Percentiles rank a stretch among this genome's conserved stretches.
Evolutionary conservation across 2,113 vertebrate species (phyloP).

Genomic region (Engraulis encrasicolus): DNA sequence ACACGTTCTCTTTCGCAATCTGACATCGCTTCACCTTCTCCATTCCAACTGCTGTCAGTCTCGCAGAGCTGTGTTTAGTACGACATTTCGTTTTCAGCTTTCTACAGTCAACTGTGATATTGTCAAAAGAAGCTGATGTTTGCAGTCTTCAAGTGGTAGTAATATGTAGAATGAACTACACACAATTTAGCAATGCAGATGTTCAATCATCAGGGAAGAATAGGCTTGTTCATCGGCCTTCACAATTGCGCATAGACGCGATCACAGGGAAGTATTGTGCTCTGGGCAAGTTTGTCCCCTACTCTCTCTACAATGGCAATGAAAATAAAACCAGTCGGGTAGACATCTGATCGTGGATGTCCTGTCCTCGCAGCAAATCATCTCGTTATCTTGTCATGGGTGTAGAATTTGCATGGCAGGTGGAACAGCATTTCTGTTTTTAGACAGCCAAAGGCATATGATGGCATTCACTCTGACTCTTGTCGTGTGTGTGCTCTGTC

Average conservation of each 20-base stretch:
- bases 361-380: neutral
- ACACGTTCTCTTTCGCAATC: neutral
- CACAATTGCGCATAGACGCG: neutral
- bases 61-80: neutral
- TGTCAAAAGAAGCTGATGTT: neutral
- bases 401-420: neutral
- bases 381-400: neutral
- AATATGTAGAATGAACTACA: neutral
- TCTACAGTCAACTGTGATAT: neutral
- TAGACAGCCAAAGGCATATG: neutral
- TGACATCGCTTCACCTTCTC: neutral
- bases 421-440: neutral
- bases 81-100: neutral
- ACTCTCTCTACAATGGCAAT: neutral
- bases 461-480: neutral
- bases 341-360: neutral
- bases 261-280: neutral
- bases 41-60: neutral
- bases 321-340: neutral
- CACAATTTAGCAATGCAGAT: neutral
- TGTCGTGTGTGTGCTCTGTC: neutral
- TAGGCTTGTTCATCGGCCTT: neutral
- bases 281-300: neutral
- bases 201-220: neutral
- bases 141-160: neutral